A percentile compares a stretch with the other conserved stretches of the same genome.
These are phyloP conservation scores for Trochalopteron elliotii DNA, from an alignment of 2,113 vertebrate genomes.

Conservation along the genomic window DNA sequence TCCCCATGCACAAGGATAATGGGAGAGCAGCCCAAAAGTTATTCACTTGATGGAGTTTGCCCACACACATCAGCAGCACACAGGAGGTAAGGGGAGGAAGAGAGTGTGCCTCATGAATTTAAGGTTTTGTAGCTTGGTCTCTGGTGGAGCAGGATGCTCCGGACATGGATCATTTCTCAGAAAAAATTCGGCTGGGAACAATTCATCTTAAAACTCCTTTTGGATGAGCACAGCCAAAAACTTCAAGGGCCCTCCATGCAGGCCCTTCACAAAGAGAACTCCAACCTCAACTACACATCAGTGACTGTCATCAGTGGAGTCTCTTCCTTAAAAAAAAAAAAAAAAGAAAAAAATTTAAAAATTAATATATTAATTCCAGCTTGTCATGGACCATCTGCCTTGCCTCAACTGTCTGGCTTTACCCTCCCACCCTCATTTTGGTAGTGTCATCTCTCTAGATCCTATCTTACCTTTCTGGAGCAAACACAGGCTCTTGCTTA, in stretches of 20 bases:
- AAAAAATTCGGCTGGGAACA: background rate
- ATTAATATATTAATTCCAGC: background rate
- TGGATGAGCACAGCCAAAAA: background rate
- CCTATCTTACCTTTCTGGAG: slow-evolving; percentile 37
- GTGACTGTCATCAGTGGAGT: background rate
- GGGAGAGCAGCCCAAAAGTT: background rate
- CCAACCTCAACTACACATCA: background rate
- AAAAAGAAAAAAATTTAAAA: background rate
- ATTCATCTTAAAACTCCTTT: background rate
- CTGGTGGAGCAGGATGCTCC: background rate
- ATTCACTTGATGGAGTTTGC: background rate
- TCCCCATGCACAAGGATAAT: fast-evolving
- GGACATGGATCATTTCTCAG: background rate
- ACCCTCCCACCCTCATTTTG: background rate
- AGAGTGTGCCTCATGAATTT: background rate
- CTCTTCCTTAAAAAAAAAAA: background rate
- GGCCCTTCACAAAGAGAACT: background rate
- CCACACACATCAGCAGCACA: background rate
- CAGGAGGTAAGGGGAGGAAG: background rate
- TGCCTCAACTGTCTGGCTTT: background rate
- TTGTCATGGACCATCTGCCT: background rate
- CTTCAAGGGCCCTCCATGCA: background rate
- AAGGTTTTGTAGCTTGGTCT: background rate
- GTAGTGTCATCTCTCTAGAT: background rate
- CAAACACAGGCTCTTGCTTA: background rate